These are phyloP conservation scores for Lophochroa leadbeateri DNA, from an alignment of 2,113 vertebrate genomes.

Conservation along the genomic window DNA sequence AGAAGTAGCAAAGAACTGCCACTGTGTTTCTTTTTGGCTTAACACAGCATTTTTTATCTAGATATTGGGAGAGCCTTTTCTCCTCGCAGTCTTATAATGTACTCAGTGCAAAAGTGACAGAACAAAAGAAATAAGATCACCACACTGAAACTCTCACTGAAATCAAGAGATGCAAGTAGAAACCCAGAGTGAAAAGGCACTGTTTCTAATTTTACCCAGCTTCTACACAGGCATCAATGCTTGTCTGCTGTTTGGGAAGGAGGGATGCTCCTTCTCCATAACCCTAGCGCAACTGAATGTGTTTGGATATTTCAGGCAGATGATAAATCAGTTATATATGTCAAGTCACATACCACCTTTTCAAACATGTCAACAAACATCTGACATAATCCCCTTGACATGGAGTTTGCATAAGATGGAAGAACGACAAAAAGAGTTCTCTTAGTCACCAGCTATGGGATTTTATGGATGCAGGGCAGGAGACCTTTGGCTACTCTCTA, in stretches of 20 bases:
- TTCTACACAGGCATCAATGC: background rate
- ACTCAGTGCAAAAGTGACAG: background rate
- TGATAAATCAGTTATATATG: background rate
- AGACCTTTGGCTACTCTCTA: background rate
- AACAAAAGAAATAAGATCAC: background rate
- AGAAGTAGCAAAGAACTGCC: background rate
- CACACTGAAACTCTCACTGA: background rate
- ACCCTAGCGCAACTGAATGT: background rate
- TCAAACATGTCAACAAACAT: background rate
- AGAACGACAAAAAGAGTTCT: background rate
- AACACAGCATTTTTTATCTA: background rate
- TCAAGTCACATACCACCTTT: background rate
- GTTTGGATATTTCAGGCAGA: background rate
- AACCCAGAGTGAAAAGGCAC: background rate
- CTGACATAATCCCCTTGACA: background rate
- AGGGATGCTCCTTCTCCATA: background rate
- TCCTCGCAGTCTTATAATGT: background rate
- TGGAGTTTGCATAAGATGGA: background rate
- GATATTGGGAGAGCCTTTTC: background rate
- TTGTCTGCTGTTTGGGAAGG: background rate
- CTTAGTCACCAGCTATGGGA: background rate
- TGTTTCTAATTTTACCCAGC: background rate
- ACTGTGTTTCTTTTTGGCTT: background rate
- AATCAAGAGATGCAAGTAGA: background rate
- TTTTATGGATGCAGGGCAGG: background rate